These are phyloP conservation scores for Siderastrea radians DNA, from an alignment of 92 coral and sea anemone genomes.

Conservation along the genomic window DNA sequence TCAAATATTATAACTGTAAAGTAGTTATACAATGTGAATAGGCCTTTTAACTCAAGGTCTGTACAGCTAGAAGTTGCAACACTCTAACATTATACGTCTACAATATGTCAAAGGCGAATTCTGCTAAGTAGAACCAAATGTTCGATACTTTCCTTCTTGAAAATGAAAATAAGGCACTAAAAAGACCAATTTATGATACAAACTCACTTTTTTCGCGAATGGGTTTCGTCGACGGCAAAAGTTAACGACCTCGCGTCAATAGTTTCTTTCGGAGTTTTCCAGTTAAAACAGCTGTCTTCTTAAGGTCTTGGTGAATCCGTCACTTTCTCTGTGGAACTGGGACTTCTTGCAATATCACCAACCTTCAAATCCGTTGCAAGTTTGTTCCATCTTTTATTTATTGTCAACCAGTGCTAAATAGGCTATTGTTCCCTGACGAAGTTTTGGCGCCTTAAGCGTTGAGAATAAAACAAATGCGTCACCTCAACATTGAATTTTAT, in stretches of 20 bases:
- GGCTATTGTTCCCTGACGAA: conserved; percentile 38
- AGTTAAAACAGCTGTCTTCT: not conserved
- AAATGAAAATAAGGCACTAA: not conserved
- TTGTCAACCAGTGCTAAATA: conserved; percentile 15
- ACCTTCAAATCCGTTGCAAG: not conserved
- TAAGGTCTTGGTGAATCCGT: not conserved
- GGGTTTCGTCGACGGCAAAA: not conserved
- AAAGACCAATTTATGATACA: not conserved
- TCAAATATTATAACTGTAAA: too few relatives aligned
- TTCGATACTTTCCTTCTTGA: not conserved
- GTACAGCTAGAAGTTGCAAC: too few relatives aligned
- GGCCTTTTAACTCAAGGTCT: too few relatives aligned
- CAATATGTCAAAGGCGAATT: too few relatives aligned
- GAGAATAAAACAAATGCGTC: conserved; percentile 4
- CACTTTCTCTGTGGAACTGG: not conserved
- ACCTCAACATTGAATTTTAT: conserved; percentile 29
- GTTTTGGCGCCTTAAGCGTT: conserved; percentile 39
- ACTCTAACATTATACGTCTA: too few relatives aligned
- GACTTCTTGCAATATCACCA: not conserved
- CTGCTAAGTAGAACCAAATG: not conserved
- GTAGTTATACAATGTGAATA: too few relatives aligned
- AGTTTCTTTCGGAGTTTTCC: not conserved
- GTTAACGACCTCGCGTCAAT: not conserved
- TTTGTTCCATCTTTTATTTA: conserved; percentile 9
- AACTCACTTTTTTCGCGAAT: not conserved